Evolutionary conservation across 2,888 invertebrate genomes (phyloP), one percentile per base, ranked within the genome.

Genomic region (Deroplatys truncata): DNA sequence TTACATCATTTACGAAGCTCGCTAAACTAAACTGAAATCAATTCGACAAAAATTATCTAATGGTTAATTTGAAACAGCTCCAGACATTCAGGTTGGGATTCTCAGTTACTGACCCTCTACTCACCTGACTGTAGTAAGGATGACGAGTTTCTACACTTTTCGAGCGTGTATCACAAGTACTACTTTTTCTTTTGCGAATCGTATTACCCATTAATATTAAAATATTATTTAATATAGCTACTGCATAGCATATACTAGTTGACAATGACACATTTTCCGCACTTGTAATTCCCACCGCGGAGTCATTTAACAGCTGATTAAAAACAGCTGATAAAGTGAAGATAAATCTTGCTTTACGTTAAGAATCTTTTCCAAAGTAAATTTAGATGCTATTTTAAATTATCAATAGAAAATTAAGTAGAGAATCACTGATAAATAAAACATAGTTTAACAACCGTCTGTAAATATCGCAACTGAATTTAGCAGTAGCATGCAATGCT

Each of bases 1-100:
- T 95, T 92, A 95, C 93, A 93, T 95, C 95, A 92, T 94, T 94
- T 92, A 94, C 94, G 93, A 95, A 95, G 93, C 95, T 94, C 92
- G 95, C 94, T 92, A 95, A 93, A 92, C 94, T 95, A 92, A 94
- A 94, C 95, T 95, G 93, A 91, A 94, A 92, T 93, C 29, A 72
- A 72, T 72, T 25, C 2, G 15, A 3, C 2, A 1, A 20, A 56
- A 56, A 20, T 20, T 16, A 72, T 20, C 7, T 16, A 72, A 5
- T 72, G 25, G 25, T 72, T 72, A 72, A 20, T 72, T 72, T 25
- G 16, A 72, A 72, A 72, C 87, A 82, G 28, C 20, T 82, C 28
- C 49, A 10, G 43, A 43, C 0, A 13, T 43, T 43, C 43, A 2
- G 13, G 13, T 43, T 43, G 13, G 13, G 43, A 43, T 43, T 43